Base-by-base conservation (phyloP, 2,797 vertebrate genomes). In the Microchirus variegatus region DNA sequence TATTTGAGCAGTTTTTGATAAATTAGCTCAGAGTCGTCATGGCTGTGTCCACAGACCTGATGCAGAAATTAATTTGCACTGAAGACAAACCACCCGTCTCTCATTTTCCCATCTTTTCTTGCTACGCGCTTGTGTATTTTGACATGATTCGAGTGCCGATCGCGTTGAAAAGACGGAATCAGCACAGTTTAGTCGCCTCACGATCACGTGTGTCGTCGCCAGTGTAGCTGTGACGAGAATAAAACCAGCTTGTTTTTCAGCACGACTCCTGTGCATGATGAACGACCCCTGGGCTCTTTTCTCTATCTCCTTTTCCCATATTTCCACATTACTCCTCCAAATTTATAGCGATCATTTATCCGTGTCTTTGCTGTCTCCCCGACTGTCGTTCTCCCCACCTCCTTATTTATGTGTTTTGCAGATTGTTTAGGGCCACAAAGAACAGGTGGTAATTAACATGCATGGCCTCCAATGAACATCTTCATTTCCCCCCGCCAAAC, bases 401-500 rank as follows among this genome's bases (percentile, higher is more conserved):
- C 46, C 62, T 75, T 81, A 55, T 69, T 78, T 74, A 76, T 60
- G 59, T 56, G 49, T 46, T 46, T 54, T 54, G 5, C 74, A 65
- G 54, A 63, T 70, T 78, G 73, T 81, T 79, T 53, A 14, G 67
- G 70, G 73, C 67, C 9, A 1, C 26, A 0, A 9, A 52, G 53
- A 78, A 52, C 79, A 84, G 59, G 82, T 78, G 68, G 61, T 70
- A 56, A 84, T 84, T 75, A 75, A 73, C 63, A 66, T 57, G 47
- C 45, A 57, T 41, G 55, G 43, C 59, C 69, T 81, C 64, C 61
- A 47, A 54, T 64, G 15, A 57, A 63, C 13, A 35, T 63, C 59
- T 50, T 70, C 45, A 13, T 44, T 46, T n/a, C n/a, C 44, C 42
- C 16, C 18, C 9, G 49, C 19, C 61, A 53, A 66, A 69, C 61